Percentiles rank a stretch among this genome's conserved stretches.
phyloP scores from a whole-genome alignment of 2,113 vertebrate species.

The Crocuta crocuta region DNA sequence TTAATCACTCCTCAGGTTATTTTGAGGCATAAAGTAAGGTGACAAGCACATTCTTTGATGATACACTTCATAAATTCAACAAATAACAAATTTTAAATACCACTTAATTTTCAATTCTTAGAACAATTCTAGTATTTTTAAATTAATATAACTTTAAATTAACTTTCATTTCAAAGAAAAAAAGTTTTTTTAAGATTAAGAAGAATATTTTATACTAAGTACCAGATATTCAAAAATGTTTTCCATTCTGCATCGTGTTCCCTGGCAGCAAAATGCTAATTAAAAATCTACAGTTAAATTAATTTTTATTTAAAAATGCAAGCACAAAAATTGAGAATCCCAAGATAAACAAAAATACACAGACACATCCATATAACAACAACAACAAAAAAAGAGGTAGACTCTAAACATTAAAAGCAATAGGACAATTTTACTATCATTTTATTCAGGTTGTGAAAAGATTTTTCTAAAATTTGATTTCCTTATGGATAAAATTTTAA shows the following conservation, averaged over 20 bases:
- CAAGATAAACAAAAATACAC: background rate
- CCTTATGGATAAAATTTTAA: background rate
- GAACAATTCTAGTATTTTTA: constrained; percentile 35
- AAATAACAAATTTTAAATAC: constrained; percentile 4
- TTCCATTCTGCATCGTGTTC: background rate
- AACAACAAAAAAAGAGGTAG: background rate
- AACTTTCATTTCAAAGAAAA: background rate
- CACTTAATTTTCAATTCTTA: background rate
- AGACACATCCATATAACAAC: background rate
- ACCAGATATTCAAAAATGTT: background rate
- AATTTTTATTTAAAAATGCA: background rate
- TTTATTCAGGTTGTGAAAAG: background rate
- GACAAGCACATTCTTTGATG: background rate
- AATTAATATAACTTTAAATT: constrained; percentile 24
- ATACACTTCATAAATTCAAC: background rate
- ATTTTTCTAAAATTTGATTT: background rate
- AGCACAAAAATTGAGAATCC: background rate
- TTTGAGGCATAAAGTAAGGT: background rate
- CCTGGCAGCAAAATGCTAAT: background rate
- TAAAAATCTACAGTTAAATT: background rate
- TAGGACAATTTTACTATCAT: background rate
- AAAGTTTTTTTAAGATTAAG: background rate
- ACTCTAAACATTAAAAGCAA: background rate
- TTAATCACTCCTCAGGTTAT: background rate
- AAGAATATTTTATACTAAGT: background rate